Percentiles rank a stretch among this genome's conserved stretches.
phyloP scores from a whole-genome alignment of 2,797 vertebrate genomes.

The Amblyopsis hoosieri region DNA sequence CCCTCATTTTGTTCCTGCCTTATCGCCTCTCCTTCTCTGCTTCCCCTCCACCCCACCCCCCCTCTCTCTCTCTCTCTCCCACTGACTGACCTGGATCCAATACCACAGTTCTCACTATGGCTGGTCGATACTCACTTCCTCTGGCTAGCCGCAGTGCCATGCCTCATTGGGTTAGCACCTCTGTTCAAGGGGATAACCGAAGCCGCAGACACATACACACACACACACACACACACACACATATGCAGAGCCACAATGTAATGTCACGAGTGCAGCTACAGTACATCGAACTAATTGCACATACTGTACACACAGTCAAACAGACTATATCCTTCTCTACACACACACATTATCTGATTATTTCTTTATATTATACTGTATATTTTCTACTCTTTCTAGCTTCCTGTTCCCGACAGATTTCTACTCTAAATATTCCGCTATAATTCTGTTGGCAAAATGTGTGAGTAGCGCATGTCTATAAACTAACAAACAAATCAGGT shows the following conservation, averaged over 20 bases:
- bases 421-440: too few species aligned
- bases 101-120: slow-evolving; percentile 33
- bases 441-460: too few species aligned
- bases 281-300: too few species aligned
- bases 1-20: background rate
- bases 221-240: slow-evolving; percentile 14
- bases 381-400: too few species aligned
- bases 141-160: slow-evolving; percentile 35
- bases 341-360: too few species aligned
- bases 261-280: too few species aligned
- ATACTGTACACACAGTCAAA: too few species aligned
- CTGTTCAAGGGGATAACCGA: slow-evolving; percentile 44
- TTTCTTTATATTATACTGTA: too few species aligned
- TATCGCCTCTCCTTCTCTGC: slow-evolving; percentile 4
- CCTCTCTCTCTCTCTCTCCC: slow-evolving; percentile 13
- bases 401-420: too few species aligned
- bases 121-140: slow-evolving; percentile 59
- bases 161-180: slow-evolving; percentile 53
- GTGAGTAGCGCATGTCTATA: too few species aligned
- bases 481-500: too few species aligned
- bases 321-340: too few species aligned
- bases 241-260: background rate
- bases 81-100: slow-evolving; percentile 46
- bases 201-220: background rate
- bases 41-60: background rate